Percentiles rank a stretch among this genome's conserved stretches.
Conservation (phyloP, 2,888 invertebrate genomes). For the Eudasyphora cyanicolor region DNA sequence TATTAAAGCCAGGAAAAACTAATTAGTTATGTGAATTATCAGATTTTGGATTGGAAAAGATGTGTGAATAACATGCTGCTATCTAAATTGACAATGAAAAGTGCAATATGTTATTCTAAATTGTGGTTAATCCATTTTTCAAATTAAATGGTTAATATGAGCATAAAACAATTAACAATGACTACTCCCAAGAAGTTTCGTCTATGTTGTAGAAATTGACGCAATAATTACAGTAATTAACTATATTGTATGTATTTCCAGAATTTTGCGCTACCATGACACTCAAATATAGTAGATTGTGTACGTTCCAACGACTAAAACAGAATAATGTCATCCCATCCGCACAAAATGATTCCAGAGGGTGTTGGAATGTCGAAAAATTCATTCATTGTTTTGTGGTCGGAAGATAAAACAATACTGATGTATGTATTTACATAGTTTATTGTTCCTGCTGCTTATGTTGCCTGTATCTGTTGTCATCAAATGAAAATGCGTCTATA, state of each 20-base stretch:
- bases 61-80: too few species aligned
- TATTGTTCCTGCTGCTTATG: not conserved
- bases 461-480: constrained; percentile 17
- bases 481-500: constrained; percentile 5
- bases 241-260: not conserved
- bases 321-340: not conserved
- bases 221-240: constrained; percentile 50
- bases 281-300: too few species aligned
- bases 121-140: not conserved
- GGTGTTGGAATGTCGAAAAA: not conserved
- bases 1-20: too few species aligned
- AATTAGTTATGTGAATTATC: too few species aligned
- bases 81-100: too few species aligned
- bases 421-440: too few species aligned
- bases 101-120: too few species aligned
- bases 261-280: not conserved
- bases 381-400: not conserved
- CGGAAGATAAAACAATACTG: not conserved
- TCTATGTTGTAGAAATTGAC: not conserved
- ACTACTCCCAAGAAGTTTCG: too few species aligned
- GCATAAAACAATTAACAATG: not conserved
- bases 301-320: not conserved
- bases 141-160: not conserved
- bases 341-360: not conserved
- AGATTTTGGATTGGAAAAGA: too few species aligned